Conservation (phyloP, 1,140 invertebrate genomes). For the Diachasma alloeum region DNA sequence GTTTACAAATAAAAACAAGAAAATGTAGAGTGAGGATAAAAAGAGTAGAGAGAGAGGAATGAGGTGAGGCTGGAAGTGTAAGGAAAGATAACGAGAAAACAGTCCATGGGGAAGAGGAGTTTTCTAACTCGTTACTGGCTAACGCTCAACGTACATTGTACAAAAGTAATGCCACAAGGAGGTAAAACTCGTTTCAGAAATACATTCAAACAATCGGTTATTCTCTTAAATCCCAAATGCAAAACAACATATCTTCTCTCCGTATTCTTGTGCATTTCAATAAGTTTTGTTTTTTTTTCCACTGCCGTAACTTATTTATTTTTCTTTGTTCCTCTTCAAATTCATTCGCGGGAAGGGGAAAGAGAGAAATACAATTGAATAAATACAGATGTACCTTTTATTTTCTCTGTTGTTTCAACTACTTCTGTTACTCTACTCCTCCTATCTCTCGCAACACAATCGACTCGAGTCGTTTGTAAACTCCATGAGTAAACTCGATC, state of each 20-base stretch:
- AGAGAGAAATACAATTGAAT: neutral
- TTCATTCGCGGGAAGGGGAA: neutral
- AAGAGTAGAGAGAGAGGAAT: conserved; percentile 21
- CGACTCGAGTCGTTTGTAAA: conserved; percentile 1
- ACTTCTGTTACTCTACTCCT: neutral
- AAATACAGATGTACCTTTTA: neutral
- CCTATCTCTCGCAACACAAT: neutral
- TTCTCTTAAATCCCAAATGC: conserved; percentile 7
- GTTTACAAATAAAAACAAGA: conserved; percentile 28
- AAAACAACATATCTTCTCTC: conserved; percentile 4
- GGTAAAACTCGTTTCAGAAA: conserved; percentile 18
- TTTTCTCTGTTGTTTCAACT: conserved; percentile 2
- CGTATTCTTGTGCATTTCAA: neutral
- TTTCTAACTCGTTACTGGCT: conserved; percentile 34
- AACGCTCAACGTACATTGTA: neutral
- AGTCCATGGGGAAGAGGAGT: conserved; percentile 39
- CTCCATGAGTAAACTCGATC: conserved; percentile 5
- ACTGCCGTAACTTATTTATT: neutral
- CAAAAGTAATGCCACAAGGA: neutral
- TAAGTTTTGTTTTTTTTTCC: neutral
- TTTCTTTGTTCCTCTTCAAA: neutral
- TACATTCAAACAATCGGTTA: conserved; percentile 23
- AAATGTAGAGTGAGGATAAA: too few relatives aligned
- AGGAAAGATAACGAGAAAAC: conserved; percentile 43
- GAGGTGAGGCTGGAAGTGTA: conserved; percentile 19